phyloP scores from a whole-genome alignment of 2,113 vertebrate genomes.

The Ophthalmolycus amberensis region DNA sequence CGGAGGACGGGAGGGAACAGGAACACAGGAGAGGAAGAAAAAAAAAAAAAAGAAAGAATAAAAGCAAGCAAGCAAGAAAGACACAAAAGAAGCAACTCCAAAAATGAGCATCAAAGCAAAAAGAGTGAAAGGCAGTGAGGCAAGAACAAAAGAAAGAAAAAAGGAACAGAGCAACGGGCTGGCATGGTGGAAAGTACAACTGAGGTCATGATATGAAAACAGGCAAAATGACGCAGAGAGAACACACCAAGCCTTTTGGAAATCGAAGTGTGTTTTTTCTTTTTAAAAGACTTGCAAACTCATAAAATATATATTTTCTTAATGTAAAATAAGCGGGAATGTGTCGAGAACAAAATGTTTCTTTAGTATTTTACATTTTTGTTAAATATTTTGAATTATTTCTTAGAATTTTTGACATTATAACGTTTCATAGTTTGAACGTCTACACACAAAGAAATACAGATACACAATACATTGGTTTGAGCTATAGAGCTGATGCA shows the following conservation, averaged over 20 bases:
- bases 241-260: slow-evolving; percentile 30
- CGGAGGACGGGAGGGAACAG: slow-evolving; percentile 69
- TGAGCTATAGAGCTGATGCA: background rate
- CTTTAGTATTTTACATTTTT: background rate
- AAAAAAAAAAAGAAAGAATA: slow-evolving; percentile 51
- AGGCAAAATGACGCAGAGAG: slow-evolving; percentile 62
- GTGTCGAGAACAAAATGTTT: background rate
- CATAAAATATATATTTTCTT: background rate
- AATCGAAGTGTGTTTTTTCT: slow-evolving; percentile 18
- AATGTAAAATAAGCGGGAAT: background rate
- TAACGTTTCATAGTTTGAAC: background rate
- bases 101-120: slow-evolving; percentile 80
- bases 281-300: slow-evolving; percentile 34
- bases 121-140: slow-evolving; percentile 67
- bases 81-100: slow-evolving; percentile 75
- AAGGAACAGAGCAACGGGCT: slow-evolving; percentile 60
- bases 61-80: slow-evolving; percentile 70
- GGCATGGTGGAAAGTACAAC: slow-evolving; percentile 64
- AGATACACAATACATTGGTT: background rate
- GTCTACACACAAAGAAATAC: background rate
- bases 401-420: background rate
- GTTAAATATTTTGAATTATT: background rate
- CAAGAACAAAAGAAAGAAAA: slow-evolving; percentile 71
- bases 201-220: slow-evolving; percentile 67
- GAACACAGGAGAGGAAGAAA: slow-evolving; percentile 45